Evolutionary conservation across 2,113 vertebrate species (phyloP), one percentile per base, ranked within the genome.

Genomic region (Ailuropoda melanoleuca): DNA sequence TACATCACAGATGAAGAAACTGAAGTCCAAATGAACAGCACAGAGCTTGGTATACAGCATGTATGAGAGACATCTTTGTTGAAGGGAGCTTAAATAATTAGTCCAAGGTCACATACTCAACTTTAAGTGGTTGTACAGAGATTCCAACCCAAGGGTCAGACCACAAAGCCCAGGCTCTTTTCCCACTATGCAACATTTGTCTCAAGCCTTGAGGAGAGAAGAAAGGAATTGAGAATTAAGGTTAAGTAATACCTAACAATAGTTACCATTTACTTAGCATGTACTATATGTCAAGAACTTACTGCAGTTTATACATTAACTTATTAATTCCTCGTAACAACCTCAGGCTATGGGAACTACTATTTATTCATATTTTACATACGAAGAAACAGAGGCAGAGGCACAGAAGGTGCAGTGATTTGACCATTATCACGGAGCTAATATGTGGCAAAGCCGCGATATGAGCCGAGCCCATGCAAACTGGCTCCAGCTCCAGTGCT

Each of bases 301-400:
- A 43, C 48, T 46, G 62, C 34, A 43, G 64, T 72, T 58, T 81
- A 56, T 39, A 92, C 11, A 26, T 92, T 80, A 50, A 90, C 31
- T 87, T 46, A 88, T 60, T 93, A 74, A 83, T 31, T 82, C 29
- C 50, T 96, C 43, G 1, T 55, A 81, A 82, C 78, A 17, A 74
- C 29, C 46, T 83, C 62, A 72, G 48, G 85, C n/a, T 9, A 18
- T 34, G 29, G 68, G 19, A 6, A 37, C 68, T 55, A 68, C 43
- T 56, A 90, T 17, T 82, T 86, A 88, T 18, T 46, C 72, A 93
- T 18, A 66, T 64, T 93, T 80, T 84, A 91, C 37, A 88, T 53
- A 43, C 55, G n/a, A 93, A 94, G 68, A 93, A 96, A 93, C 15
- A 11, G 74, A 97, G 48, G 68, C 66, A 96, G n/a, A 74, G 62